Evolutionary conservation across 2,888 invertebrate species (phyloP).

Genomic region (Stratiomys singularior): DNA sequence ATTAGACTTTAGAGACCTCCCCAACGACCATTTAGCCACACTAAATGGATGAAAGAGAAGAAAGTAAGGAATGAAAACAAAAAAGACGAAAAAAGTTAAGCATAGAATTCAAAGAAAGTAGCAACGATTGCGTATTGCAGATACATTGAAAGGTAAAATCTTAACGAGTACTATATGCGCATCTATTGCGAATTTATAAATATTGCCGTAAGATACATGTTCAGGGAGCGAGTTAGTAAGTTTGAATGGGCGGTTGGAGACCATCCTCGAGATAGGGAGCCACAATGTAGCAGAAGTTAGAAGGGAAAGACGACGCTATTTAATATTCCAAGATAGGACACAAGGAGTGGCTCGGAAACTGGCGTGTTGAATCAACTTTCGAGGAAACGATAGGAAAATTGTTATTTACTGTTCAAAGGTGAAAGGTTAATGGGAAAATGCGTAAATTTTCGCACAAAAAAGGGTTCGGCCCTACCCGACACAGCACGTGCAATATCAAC

Average conservation of each 20-base stretch:
- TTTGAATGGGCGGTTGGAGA: neutral
- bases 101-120: neutral
- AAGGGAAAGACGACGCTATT: neutral
- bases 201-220: neutral
- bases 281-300: neutral
- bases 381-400: neutral
- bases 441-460: slow-evolving; percentile 15
- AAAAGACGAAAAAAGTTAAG: neutral
- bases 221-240: neutral
- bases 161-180: no score
- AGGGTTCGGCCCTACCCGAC: neutral
- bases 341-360: neutral
- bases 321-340: neutral
- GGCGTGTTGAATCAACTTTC: neutral
- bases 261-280: neutral
- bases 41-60: neutral
- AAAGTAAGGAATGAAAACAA: neutral
- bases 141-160: neutral
- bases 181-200: no score
- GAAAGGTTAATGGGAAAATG: slow-evolving; percentile 3
- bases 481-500: neutral
- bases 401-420: slow-evolving; percentile 21
- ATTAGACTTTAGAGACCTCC: neutral
- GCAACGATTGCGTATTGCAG: neutral
- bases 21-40: neutral